These are phyloP conservation scores for Chionodraco myersi DNA, from an alignment of 2,113 vertebrate species.

Conservation along the genomic window DNA sequence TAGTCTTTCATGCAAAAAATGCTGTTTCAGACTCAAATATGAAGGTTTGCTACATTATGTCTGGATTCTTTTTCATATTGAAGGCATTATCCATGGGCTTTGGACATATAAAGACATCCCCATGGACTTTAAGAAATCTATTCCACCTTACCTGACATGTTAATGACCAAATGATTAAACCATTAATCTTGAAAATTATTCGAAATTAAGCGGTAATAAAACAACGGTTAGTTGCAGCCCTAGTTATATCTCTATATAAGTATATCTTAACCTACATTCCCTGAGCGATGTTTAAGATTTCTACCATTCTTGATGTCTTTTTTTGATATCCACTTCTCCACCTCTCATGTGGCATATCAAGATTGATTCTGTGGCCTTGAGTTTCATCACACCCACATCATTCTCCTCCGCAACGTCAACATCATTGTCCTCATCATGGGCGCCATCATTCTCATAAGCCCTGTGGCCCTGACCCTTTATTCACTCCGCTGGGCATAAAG, in stretches of 20 bases:
- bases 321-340: background rate
- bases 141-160: too few relatives aligned
- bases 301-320: background rate
- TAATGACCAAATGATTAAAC: too few relatives aligned
- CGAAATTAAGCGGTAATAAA: too few relatives aligned
- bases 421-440: constrained; percentile 59
- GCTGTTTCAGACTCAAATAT: too few relatives aligned
- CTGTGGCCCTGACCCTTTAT: constrained; percentile 72
- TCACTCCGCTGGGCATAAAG: constrained; percentile 71
- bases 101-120: too few relatives aligned
- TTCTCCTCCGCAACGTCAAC: constrained; percentile 42
- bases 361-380: constrained; percentile 54
- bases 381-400: constrained; percentile 46
- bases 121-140: too few relatives aligned
- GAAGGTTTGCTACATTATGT: too few relatives aligned
- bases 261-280: constrained; percentile 13
- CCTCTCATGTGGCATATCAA: constrained; percentile 8
- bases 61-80: too few relatives aligned
- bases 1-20: too few relatives aligned
- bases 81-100: too few relatives aligned
- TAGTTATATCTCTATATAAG: constrained; percentile 1
- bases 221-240: too few relatives aligned
- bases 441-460: constrained; percentile 55
- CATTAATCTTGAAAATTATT: too few relatives aligned
- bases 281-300: constrained; percentile 15